phyloP scores from a whole-genome alignment of 2,888 invertebrate species.

The Cyclophora albipunctata region DNA sequence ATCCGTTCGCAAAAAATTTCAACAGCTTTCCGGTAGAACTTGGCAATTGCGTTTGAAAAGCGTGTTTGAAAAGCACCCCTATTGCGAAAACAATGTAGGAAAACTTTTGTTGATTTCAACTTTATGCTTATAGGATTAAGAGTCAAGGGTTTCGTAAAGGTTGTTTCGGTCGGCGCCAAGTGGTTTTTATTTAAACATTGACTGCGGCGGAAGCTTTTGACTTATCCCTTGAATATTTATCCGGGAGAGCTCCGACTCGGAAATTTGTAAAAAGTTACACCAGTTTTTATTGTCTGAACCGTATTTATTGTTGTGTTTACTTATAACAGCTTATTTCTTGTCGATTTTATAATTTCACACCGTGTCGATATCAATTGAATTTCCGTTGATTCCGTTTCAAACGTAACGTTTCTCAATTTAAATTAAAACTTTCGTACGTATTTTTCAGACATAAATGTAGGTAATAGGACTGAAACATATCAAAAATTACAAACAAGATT shows the following conservation, averaged over 20 bases:
- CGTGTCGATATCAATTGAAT: no score
- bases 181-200: slow-evolving; percentile 6
- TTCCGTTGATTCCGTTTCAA: no score
- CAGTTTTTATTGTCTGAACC: slow-evolving; percentile 6
- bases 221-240: slow-evolving; percentile 10
- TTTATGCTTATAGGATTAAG: slow-evolving; percentile 3
- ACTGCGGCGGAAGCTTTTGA: slow-evolving; percentile 1
- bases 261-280: slow-evolving; percentile 11
- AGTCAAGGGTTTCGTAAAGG: slow-evolving; percentile 3
- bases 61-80: slow-evolving; percentile 2
- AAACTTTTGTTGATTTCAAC: slow-evolving; percentile 10
- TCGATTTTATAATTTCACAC: neutral
- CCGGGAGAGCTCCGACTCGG: slow-evolving; percentile 6
- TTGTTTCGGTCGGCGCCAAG: slow-evolving; percentile 4
- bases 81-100: slow-evolving; percentile 2
- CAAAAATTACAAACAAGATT: no score
- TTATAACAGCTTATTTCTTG: neutral
- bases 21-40: neutral
- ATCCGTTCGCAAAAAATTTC: no score
- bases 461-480: no score
- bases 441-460: no score
- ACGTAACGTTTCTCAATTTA: no score
- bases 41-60: slow-evolving; percentile 3
- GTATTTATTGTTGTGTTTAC: neutral
- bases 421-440: no score